phyloP scores from a whole-genome alignment of 2,888 invertebrate species.

The Physocephala rufipes region DNA sequence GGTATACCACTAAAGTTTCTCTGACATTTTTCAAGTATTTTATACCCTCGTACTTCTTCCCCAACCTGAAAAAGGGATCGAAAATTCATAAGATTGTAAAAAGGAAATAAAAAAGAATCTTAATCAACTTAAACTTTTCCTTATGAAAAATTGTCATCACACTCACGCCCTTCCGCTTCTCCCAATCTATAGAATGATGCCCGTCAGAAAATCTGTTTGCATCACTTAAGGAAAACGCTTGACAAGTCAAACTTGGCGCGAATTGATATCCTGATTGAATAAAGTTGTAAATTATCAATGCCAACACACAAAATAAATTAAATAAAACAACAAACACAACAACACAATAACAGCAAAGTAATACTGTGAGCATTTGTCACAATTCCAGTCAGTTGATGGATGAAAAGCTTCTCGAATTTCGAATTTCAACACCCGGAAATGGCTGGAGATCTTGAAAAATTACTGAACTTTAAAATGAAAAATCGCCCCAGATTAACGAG shows the following conservation, averaged over 20 bases:
- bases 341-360: too few relatives aligned
- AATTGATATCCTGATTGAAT: constrained; percentile 36
- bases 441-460: constrained; percentile 30
- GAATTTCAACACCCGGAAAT: constrained; percentile 15
- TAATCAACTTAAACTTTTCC: constrained; percentile 25
- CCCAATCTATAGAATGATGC: too few relatives aligned
- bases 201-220: neutral
- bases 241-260: constrained; percentile 4
- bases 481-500: neutral
- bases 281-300: constrained; percentile 33
- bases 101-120: constrained; percentile 3
- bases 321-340: constrained; percentile 17
- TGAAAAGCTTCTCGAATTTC: constrained; percentile 17
- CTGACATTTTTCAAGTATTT: too few relatives aligned
- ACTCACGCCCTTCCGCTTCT: neutral
- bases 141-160: constrained; percentile 31
- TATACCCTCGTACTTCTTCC: too few relatives aligned
- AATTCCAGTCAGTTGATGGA: constrained; percentile 27
- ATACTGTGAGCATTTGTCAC: constrained; percentile 17
- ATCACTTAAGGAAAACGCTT: constrained; percentile 21
- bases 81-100: neutral
- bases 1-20: too few relatives aligned
- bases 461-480: constrained; percentile 21
- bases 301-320: neutral
- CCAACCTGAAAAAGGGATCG: too few relatives aligned